A percentile compares a stretch with the other conserved stretches of the same genome.
Conservation (phyloP, 2,113 vertebrate species). For the Psettodes erumei region DNA sequence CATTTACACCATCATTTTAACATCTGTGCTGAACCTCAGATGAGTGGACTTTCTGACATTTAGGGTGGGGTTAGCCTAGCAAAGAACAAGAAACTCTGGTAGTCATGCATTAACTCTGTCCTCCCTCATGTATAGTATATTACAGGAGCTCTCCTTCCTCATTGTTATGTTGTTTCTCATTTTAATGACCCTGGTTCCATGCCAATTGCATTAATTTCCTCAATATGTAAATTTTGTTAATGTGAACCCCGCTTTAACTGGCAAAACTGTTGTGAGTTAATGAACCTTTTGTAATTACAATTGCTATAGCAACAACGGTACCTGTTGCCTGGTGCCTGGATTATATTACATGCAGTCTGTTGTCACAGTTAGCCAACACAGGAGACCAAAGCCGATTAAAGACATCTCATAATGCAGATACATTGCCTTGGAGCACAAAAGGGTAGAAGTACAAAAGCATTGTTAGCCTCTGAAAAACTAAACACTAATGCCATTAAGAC, state of each 20-base stretch:
- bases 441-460: constrained; percentile 86
- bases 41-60: background rate
- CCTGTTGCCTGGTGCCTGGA: constrained; percentile 84
- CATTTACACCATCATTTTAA: background rate
- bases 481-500: constrained; percentile 76
- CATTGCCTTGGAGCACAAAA: constrained; percentile 84
- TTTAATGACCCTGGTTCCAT: constrained; percentile 87
- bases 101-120: background rate
- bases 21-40: background rate
- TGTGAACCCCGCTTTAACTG: constrained; percentile 87
- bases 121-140: background rate
- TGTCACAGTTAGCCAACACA: constrained; percentile 52
- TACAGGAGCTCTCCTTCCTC: constrained; percentile 45
- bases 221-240: constrained; percentile 92
- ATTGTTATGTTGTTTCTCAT: constrained; percentile 82
- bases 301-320: constrained; percentile 89
- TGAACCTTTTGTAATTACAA: constrained; percentile 93
- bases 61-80: background rate
- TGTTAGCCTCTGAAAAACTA: constrained; percentile 85
- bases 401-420: constrained; percentile 87
- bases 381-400: constrained; percentile 89
- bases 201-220: constrained; percentile 89
- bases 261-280: constrained; percentile 90
- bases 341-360: constrained; percentile 82
- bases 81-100: background rate